Base-by-base conservation (phyloP, 2,797 vertebrate genomes). In the Calcarius lapponicus region DNA sequence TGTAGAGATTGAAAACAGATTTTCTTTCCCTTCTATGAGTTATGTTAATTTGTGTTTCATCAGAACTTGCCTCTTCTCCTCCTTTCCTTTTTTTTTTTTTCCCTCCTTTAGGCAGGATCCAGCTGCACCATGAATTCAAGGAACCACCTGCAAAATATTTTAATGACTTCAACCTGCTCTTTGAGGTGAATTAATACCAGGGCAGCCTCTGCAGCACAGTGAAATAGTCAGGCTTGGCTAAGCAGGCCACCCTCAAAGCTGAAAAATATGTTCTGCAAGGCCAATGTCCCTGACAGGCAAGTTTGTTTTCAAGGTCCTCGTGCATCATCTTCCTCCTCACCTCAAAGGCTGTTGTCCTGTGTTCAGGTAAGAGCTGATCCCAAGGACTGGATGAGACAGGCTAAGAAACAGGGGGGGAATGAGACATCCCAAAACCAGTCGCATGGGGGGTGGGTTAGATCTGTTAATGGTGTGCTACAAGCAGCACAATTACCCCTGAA, bases 1-100 rank as follows among this genome's bases (percentile, higher is more conserved):
- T 94, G 95, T 96, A 86, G 81, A 91, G 92, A 97, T 96, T 96
- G 92, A 95, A 96, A 96, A n/a, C 97, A 96, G 95, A 93, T 95
- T 97, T 97, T 95, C 81, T 92, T 91, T 90, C 60, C 66, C 43
- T 79, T 92, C 81, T 74, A 34, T 88, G 86, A 94, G 81, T 95
- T 96, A 95, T 31, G 84, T 96, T 97, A 94, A 96, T 97, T 97
- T 88, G 92, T 96, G 90, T 96, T 95, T 88, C 95, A 95, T 91
- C 94, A 96, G 92, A 93, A 90, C 84, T 81, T 88, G 88, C 78
- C 82, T 96, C 74, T 85, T 86, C 91, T 86, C 34, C 86, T 82
- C 21, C 31, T 76, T 74, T 74, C 11, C 16, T 57, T 86, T 86
- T 70, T 84, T 88, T 88, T 56, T 29, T 1, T 1, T 0, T 4